Evolutionary conservation across 1,140 invertebrate species (phyloP).

Genomic region (Protaetia brevitarsis): DNA sequence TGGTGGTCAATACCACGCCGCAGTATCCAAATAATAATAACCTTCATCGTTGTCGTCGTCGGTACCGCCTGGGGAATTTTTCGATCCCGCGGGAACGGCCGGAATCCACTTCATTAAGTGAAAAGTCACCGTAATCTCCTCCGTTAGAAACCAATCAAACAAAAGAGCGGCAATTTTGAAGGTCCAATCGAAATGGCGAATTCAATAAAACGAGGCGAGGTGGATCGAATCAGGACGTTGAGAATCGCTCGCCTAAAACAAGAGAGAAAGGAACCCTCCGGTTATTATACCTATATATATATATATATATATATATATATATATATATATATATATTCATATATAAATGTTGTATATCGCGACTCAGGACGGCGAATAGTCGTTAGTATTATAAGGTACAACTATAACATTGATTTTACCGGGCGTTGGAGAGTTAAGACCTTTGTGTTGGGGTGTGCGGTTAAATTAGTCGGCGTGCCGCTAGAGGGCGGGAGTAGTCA

Average conservation of each 20-base stretch:
- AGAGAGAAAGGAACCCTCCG: too few species aligned
- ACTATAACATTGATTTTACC: slow-evolving; percentile 15
- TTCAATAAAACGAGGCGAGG: neutral
- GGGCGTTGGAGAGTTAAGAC: neutral
- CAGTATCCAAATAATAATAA: neutral
- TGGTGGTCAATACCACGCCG: neutral
- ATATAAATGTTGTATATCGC: neutral
- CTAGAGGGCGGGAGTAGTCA: too few species aligned
- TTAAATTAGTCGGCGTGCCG: slow-evolving; percentile 11
- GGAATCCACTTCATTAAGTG: slow-evolving; percentile 15
- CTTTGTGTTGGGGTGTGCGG: neutral
- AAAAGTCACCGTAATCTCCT: slow-evolving; percentile 10
- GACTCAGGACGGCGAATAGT: neutral
- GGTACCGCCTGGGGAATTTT: neutral
- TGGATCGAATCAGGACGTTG: too few species aligned
- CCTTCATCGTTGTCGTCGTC: neutral
- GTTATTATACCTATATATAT: too few species aligned
- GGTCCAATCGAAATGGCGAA: neutral
- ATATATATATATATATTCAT: too few species aligned
- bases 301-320: too few species aligned
- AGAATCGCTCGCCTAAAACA: too few species aligned
- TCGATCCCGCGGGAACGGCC: neutral
- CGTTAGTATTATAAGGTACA: neutral
- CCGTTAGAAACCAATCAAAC: slow-evolving; percentile 13
- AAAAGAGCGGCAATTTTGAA: slow-evolving; percentile 1